Conservation (phyloP, 1,140 invertebrate genomes). For the Hermatobates lingyangjiaoensis region DNA sequence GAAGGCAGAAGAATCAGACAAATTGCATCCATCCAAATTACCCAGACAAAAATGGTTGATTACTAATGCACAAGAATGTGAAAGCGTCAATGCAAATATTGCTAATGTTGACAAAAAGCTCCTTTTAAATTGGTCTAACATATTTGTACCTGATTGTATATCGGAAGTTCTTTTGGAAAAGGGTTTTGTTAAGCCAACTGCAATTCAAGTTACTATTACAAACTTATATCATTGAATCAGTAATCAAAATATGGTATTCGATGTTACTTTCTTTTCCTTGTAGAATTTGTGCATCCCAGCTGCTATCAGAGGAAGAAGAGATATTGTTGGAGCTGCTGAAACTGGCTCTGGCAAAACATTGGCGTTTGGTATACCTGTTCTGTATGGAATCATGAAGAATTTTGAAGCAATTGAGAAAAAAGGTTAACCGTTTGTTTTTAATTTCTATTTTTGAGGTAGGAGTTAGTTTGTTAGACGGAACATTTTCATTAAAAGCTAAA, state of each 20-base stretch:
- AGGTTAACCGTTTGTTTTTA: not conserved
- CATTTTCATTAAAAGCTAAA: no score
- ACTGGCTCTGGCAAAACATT: constrained; percentile 96
- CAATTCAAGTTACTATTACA: constrained; percentile 39
- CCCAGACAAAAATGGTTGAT: not conserved
- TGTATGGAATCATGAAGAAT: constrained; percentile 60
- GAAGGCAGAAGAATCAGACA: not conserved
- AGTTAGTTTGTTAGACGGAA: no score
- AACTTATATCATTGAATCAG: not conserved
- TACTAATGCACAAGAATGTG: not conserved
- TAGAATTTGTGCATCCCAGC: constrained; percentile 55
- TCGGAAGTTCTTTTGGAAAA: constrained; percentile 51
- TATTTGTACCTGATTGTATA: constrained; percentile 46
- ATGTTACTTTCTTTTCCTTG: constrained; percentile 5
- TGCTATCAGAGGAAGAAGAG: constrained; percentile 64
- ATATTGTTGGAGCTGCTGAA: constrained; percentile 89
- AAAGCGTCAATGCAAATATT: not conserved
- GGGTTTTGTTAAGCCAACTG: constrained; percentile 61
- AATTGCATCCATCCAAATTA: not conserved
- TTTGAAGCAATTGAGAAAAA: constrained; percentile 6
- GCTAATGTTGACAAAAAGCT: not conserved
- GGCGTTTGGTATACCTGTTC: constrained; percentile 86
- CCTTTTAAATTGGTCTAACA: constrained; percentile 40
- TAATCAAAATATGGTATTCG: not conserved
- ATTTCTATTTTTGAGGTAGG: no score